Evolutionary conservation across 1,140 invertebrate species (phyloP), one percentile per base, ranked within the genome.

Genomic region (Zaprionus camerounensis): DNA sequence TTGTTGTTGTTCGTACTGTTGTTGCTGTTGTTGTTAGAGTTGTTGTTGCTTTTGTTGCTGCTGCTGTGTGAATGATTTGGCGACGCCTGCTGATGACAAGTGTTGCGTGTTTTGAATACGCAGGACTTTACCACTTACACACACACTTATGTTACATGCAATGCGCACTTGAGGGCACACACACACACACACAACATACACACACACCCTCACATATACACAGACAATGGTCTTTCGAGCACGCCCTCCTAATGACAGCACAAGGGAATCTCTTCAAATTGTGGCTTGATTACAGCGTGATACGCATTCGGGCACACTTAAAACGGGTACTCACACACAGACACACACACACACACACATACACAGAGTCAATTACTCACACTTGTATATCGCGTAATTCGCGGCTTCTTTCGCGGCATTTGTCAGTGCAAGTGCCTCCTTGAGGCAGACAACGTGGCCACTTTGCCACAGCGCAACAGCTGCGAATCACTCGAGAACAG

Each of bases 51-150:
- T 46, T 41, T 41, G 38, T 24, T 22, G 58, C 41, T 58, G 46
- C 31, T 38, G 34, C 15, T 78, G 71, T 67, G 71, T 84, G 76
- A 84, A 84, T 84, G 85, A 90, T 88, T 46, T 88, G 85, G 56
- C 70, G 69, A 67, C 71, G 81, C 81, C 84, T 90, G 85, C 61
- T 79, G 85, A 82, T 88, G 84, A 90, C 85, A 88, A 90, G 84
- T 88, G 84, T 85, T 90, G 85, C 85, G 85, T 88, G 81, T 81
- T 88, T 90, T 88, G 84, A 90, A 90, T 88, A 90, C 79, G 46
- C 46, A 73, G 77, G 64, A 76, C 49, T 38, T 51, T 69, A 15
- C 13, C 26, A 66, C 72, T 76, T 76, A 49, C 17, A 59, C 58
- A 63, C 69, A 46, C 13, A 72, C 65, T 62, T 64, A 56, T 49